phyloP scores from a whole-genome alignment of 1,140 invertebrate species.

The Sitophilus oryzae region DNA sequence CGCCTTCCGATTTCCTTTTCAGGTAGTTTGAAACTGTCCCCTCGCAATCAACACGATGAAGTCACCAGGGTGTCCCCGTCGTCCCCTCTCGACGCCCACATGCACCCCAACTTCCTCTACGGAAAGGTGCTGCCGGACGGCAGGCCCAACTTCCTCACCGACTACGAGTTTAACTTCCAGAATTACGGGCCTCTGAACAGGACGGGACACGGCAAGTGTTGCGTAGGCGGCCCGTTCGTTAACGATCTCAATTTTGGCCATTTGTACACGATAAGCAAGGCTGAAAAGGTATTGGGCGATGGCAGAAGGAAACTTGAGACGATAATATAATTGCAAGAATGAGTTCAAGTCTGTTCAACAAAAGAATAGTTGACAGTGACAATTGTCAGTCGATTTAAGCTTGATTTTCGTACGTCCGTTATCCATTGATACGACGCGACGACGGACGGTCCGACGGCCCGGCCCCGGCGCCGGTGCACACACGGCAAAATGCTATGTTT shows the following conservation, averaged over 20 bases:
- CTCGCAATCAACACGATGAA: conserved; percentile 6
- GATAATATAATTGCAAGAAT: too few relatives aligned
- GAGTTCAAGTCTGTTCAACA: too few relatives aligned
- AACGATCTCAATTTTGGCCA: conserved; percentile 38
- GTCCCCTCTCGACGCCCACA: conserved; percentile 21
- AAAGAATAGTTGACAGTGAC: too few relatives aligned
- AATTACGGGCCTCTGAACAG: conserved; percentile 32
- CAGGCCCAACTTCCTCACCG: conserved; percentile 35
- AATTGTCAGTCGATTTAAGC: too few relatives aligned
- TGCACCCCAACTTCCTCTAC: conserved; percentile 38
- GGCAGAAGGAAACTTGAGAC: too few relatives aligned
- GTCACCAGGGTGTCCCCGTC: conserved; percentile 5
- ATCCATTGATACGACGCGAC: too few relatives aligned
- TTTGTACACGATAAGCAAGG: conserved; percentile 41
- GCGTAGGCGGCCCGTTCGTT: conserved; percentile 34
- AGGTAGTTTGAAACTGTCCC: conserved; percentile 15
- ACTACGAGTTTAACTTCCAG: conserved; percentile 38
- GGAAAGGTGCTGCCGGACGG: conserved; percentile 36
- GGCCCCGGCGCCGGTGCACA: too few relatives aligned
- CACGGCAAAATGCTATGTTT: too few relatives aligned
- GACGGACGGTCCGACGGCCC: too few relatives aligned
- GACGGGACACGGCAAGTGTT: conserved; percentile 35
- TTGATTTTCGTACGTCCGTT: too few relatives aligned
- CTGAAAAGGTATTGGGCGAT: conserved; percentile 27
- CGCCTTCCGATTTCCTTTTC: not conserved